Base-by-base conservation (phyloP, 2,888 invertebrate genomes). In the Standfussiana lucernea region DNA sequence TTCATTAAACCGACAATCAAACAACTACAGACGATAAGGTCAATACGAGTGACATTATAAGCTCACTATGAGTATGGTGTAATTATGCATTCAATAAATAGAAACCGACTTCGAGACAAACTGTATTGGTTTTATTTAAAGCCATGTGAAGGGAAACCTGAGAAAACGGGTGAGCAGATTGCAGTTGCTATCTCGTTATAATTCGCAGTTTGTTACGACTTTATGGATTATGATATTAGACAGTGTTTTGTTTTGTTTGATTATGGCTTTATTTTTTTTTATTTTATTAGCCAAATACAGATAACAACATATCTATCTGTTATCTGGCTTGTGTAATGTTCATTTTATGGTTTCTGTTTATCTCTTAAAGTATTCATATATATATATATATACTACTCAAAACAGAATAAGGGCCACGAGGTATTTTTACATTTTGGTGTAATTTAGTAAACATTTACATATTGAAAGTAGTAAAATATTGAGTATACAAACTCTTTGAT, bases 1-100 rank as follows among this genome's bases (percentile, higher is more conserved):
- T 40, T 35, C 21, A 35, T 35, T 50, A 28, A 35, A 24, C 8
- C 24, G 21, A 42, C 1, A 28, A 75, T 61, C 18, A 61, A 62
- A 75, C 8, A 62, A 40, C 1, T 24, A 15, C 18, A 75, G 18
- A 64, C 35, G 2, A 53, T 50, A n/a, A 62, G 18, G 13, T 45
- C 15, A 42, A 62, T 42, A 50, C 45, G 11, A 62, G 61, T 61
- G n/a, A 62, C 45, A 45, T 37, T 45, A 42, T 64, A 32, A 47
- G 40, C 7, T 28, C 28, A 56, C 40, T 73, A 47, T n/a, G 11
- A 47, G 40, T 32, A 32, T 3, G 15, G 18, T 35, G 5, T 62
- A 4, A 21, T 66, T n/a, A 50, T 50, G 42, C 53, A 56, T 64
- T 75, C 28, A 53, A 18, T 76, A 28, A 75, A 62, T 50, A 62